Evolutionary conservation across 2,888 invertebrate genomes (phyloP), one percentile per base, ranked within the genome.

Genomic region (Suillia variegata): DNA sequence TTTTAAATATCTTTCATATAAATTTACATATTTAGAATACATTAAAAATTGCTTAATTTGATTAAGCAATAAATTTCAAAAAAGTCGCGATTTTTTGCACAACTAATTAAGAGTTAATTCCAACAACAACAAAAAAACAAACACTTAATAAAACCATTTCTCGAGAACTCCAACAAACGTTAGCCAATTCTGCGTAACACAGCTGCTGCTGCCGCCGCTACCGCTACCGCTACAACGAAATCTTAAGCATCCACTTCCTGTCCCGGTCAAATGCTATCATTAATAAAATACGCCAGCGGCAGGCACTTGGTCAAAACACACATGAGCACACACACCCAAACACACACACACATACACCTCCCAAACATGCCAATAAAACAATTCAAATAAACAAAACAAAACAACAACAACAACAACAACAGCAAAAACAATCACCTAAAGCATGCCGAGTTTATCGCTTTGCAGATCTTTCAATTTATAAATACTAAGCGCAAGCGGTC

Each of bases 181-280:
- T 38, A 38, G 15, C 38, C n/a, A n/a, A 38, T 38, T 38, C 38
- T 38, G 38, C 38, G 38, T 38, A 38, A 38, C 38, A n/a, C 38
- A 38, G 38, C 38, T 38, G 38, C 26, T 5, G 10, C 26, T 26
- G 5, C 26, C 26, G 26, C 26, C 26, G 26, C 5, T 10, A n/a
- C n/a, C n/a, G n/a, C n/a, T n/a, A n/a, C n/a, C n/a, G n/a, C n/a
- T n/a, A n/a, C n/a, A n/a, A n/a, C 31, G 12, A 31, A 38, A 38
- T 38, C 38, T 38, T 38, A 5, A 38, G 15, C 15, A 38, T n/a
- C 38, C 4, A 38, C 38, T 38, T 38, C 38, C 38, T 38, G 38
- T 13, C 38, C n/a, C 10, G 10, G 12, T 5, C 13, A 38, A 38
- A 38, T 10, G 15, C 10, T 38, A 38, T 38, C 38, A 38, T 38